Conservation (phyloP, 2,888 invertebrate genomes). For the Drosophila melanosoma region DNA sequence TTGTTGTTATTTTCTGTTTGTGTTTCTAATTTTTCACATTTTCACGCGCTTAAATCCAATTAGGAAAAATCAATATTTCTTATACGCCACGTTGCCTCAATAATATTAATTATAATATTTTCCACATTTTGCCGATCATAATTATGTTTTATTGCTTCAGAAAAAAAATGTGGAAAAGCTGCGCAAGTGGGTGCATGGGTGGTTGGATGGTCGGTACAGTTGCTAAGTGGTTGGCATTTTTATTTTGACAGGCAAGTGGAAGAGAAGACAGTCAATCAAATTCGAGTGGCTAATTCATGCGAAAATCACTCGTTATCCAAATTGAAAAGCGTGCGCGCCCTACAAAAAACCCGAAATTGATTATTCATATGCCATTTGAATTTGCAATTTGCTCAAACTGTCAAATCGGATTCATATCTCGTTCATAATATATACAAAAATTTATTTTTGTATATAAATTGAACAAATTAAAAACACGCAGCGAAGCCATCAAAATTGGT, state of each 20-base stretch:
- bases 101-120: constrained; percentile 66
- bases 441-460: neutral
- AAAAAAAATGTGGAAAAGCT: constrained; percentile 5
- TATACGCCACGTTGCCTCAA: constrained; percentile 71
- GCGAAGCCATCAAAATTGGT: constrained; percentile 17
- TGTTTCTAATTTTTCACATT: constrained; percentile 46
- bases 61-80: constrained; percentile 76
- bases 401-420: constrained; percentile 19
- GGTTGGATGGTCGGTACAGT: neutral
- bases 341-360: constrained; percentile 48
- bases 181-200: neutral
- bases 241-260: constrained; percentile 17
- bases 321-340: constrained; percentile 9
- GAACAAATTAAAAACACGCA: constrained; percentile 8
- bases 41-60: constrained; percentile 71
- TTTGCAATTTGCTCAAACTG: constrained; percentile 40
- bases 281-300: constrained; percentile 6
- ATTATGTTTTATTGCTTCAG: constrained; percentile 58
- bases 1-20: constrained; percentile 21
- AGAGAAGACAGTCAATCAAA: constrained; percentile 36
- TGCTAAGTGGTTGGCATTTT: constrained; percentile 12
- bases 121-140: constrained; percentile 40
- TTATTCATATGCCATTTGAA: constrained; percentile 54
- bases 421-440: neutral
- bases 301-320: constrained; percentile 25